Evolutionary conservation across 1,140 invertebrate genomes (phyloP).

Genomic region (Metopolophium dirhodum): DNA sequence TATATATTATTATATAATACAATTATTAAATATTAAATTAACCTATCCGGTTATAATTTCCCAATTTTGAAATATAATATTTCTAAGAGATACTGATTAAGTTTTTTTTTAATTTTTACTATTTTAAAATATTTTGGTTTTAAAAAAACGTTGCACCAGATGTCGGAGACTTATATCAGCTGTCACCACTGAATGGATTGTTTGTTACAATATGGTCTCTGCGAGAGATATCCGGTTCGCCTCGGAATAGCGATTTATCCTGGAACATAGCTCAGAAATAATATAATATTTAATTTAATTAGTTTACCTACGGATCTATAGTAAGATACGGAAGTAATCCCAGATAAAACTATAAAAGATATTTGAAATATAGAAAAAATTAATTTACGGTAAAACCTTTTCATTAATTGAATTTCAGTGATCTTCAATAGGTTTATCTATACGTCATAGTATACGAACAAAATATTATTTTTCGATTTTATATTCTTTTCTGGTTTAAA

Average conservation of each 20-base stretch:
- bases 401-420: background rate
- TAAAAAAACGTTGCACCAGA: background rate
- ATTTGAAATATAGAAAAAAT: background rate
- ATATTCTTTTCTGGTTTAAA: background rate
- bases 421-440: background rate
- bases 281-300: background rate
- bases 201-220: conserved; percentile 23
- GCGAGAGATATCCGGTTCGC: background rate
- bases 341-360: background rate
- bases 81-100: background rate
- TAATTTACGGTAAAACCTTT: background rate
- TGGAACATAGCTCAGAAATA: background rate
- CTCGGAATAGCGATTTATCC: background rate
- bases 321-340: background rate
- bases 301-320: background rate
- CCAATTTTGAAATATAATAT: background rate
- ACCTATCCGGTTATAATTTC: background rate
- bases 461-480: background rate
- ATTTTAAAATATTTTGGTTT: conserved; percentile 6
- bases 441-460: background rate
- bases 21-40: background rate
- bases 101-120: background rate
- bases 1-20: background rate
- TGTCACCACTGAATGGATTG: conserved; percentile 16
- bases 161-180: background rate